These are phyloP conservation scores for Percina caprodes DNA, from an alignment of 2,113 vertebrate species.

Conservation along the genomic window DNA sequence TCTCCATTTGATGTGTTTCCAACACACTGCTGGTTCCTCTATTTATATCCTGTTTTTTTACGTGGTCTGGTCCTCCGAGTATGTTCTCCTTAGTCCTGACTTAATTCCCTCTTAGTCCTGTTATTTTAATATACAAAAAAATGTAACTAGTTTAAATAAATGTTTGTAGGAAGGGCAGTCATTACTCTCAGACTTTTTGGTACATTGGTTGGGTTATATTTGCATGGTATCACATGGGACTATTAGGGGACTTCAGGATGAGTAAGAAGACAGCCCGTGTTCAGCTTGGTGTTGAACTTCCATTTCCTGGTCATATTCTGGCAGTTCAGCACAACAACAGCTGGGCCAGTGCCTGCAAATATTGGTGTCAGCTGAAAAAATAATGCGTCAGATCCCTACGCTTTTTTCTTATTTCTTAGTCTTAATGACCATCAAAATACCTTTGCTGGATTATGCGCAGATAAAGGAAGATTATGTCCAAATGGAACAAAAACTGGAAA, in stretches of 20 bases:
- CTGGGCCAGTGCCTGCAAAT: constrained; percentile 40
- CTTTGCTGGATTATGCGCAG: not conserved
- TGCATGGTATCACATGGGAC: not conserved
- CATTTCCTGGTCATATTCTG: constrained; percentile 56
- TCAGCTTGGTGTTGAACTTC: constrained; percentile 34
- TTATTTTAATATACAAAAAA: not conserved
- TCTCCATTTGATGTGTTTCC: constrained; percentile 48
- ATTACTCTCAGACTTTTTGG: not conserved
- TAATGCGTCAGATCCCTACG: constrained; percentile 1
- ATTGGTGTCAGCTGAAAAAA: constrained; percentile 42
- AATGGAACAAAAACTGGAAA: not conserved
- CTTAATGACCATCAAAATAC: not conserved
- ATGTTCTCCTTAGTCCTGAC: not conserved
- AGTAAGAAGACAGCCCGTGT: constrained; percentile 14
- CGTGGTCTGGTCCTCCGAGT: constrained; percentile 14
- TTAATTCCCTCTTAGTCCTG: not conserved
- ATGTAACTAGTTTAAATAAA: not conserved
- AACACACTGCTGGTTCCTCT: constrained; percentile 18
- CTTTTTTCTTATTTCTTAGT: not conserved
- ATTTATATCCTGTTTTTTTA: constrained; percentile 22
- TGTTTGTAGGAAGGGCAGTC: not conserved
- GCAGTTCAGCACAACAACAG: constrained; percentile 58
- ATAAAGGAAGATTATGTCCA: not conserved
- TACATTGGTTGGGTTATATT: not conserved
- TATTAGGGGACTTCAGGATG: constrained; percentile 13